A percentile compares a stretch with the other conserved stretches of the same genome.
Evolutionary conservation across 2,797 vertebrate genomes (phyloP).

Genomic region (Zenarchopterus dispar): DNA sequence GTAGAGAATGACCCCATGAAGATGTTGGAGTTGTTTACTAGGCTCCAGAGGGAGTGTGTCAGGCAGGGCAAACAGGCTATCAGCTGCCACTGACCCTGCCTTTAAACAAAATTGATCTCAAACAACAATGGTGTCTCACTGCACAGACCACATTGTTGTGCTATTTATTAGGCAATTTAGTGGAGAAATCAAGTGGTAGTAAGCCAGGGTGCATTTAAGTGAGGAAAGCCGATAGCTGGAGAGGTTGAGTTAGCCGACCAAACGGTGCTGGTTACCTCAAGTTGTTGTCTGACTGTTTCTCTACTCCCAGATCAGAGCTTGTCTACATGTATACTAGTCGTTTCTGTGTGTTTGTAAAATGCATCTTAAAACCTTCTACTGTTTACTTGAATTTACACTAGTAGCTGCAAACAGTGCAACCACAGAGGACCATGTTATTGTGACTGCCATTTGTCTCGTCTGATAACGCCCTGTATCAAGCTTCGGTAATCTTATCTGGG

Average conservation of each 20-base stretch:
- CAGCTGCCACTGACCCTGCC: constrained; percentile 26
- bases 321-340: not conserved
- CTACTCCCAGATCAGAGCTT: constrained; percentile 21
- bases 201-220: constrained; percentile 58
- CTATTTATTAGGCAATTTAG: constrained; percentile 64
- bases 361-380: constrained; percentile 2
- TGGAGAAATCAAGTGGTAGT: constrained; percentile 55
- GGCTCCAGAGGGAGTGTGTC: constrained; percentile 53
- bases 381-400: constrained; percentile 11
- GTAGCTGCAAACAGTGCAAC: not conserved
- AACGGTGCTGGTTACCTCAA: constrained; percentile 28
- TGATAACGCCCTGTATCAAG: constrained; percentile 33
- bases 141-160: constrained; percentile 48
- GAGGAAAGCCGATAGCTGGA: constrained; percentile 40
- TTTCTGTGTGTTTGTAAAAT: constrained; percentile 7
- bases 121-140: constrained; percentile 41
- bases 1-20: constrained; percentile 31
- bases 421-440: constrained; percentile 8
- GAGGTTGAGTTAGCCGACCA: constrained; percentile 31
- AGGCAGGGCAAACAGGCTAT: constrained; percentile 49
- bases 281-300: not conserved
- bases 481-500: constrained; percentile 48
- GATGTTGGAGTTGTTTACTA: constrained; percentile 34
- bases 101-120: constrained; percentile 58
- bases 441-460: constrained; percentile 16